Percentiles rank a stretch among this genome's conserved stretches.
Conservation (phyloP, 2,888 invertebrate genomes). For the Shargacucullia verbasci region DNA sequence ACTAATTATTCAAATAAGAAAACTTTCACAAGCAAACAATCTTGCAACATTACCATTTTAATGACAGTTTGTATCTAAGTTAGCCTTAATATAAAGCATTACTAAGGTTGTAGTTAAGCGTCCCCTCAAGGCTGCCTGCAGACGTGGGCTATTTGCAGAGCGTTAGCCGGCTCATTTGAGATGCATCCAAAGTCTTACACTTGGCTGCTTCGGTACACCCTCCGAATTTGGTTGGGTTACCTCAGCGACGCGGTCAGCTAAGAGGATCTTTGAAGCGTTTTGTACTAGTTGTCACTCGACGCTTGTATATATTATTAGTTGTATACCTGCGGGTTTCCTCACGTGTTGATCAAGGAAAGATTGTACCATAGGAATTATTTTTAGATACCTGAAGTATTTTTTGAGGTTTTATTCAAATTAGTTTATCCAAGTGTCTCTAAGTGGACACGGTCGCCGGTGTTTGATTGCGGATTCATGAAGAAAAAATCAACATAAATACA, state of each 20-base stretch:
- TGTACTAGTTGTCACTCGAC: conserved; percentile 5
- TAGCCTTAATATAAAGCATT: conserved; percentile 14
- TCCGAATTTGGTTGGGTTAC: conserved; percentile 29
- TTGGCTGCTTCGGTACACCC: conserved; percentile 31
- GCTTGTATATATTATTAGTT: conserved; percentile 10
- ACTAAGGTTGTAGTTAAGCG: neutral
- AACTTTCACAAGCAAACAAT: too few relatives aligned
- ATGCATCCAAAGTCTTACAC: conserved; percentile 46
- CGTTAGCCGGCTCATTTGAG: conserved; percentile 52
- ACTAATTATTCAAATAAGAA: too few relatives aligned
- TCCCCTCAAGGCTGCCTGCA: neutral
- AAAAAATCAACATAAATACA: too few relatives aligned
- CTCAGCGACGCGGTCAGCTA: conserved; percentile 29
- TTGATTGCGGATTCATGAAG: too few relatives aligned
- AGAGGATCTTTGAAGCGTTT: conserved; percentile 17
- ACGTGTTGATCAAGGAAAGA: too few relatives aligned
- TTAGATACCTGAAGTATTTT: too few relatives aligned
- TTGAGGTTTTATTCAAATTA: too few relatives aligned
- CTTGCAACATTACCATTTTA: too few relatives aligned
- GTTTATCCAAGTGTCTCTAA: too few relatives aligned
- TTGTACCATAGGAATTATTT: too few relatives aligned
- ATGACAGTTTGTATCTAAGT: neutral
- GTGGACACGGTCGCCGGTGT: too few relatives aligned
- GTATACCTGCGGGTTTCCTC: too few relatives aligned
- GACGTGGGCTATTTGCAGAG: conserved; percentile 42